Evolutionary conservation across 2,113 vertebrate species (phyloP).

Genomic region (Pangasianodon gigas): DNA sequence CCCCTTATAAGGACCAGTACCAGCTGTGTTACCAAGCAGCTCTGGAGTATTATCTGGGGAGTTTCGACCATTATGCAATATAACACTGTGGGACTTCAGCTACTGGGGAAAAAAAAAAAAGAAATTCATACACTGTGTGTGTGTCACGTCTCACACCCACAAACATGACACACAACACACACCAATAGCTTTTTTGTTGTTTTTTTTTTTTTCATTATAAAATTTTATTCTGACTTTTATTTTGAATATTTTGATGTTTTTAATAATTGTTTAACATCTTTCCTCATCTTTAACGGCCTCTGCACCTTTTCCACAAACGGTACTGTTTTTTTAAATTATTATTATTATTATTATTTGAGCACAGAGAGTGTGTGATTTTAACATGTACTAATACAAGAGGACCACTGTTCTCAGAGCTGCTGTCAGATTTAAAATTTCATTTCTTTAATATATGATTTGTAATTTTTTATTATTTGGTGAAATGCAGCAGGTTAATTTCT

Average conservation of each 20-base stretch:
- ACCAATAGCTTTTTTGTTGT: neutral
- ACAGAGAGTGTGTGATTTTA: slow-evolving; percentile 65
- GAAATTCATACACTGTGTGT: neutral
- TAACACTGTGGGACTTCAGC: slow-evolving; percentile 8
- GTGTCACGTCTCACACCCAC: neutral
- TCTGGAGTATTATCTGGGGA: slow-evolving; percentile 22
- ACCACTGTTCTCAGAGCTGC: slow-evolving; percentile 71
- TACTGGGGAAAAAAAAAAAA: neutral
- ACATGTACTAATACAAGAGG: slow-evolving; percentile 67
- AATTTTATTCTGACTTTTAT: slow-evolving; percentile 59
- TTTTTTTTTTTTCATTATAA: slow-evolving; percentile 52
- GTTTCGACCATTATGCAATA: slow-evolving; percentile 23
- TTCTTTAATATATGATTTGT: slow-evolving; percentile 47
- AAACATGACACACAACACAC: neutral
- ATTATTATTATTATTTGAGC: slow-evolving; percentile 61
- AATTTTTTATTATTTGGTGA: slow-evolving; percentile 53
- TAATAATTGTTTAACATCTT: slow-evolving; percentile 65
- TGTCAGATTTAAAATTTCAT: slow-evolving; percentile 66
- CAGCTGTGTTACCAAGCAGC: slow-evolving; percentile 24
- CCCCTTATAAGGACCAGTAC: neutral
- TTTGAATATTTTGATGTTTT: slow-evolving; percentile 59
- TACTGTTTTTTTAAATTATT: slow-evolving; percentile 53
- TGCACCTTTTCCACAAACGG: slow-evolving; percentile 52
- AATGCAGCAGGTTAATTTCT: slow-evolving; percentile 45
- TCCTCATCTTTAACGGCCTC: slow-evolving; percentile 69